Conservation (phyloP, 2,888 invertebrate genomes). For the Parnassius apollo region DNA sequence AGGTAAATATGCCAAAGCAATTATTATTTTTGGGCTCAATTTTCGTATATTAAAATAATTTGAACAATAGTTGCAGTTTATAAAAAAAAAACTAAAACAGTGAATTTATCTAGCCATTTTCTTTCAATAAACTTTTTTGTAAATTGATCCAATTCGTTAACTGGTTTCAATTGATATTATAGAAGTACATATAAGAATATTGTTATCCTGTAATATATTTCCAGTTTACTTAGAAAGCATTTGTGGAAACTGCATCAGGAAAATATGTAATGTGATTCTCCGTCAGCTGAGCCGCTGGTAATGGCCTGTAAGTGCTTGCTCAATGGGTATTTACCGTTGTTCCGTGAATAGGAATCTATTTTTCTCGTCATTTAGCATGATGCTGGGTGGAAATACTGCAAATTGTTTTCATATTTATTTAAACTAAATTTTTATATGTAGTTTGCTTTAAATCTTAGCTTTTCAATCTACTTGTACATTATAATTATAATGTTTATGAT, state of each 20-base stretch:
- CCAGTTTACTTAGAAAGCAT: slow-evolving; percentile 18
- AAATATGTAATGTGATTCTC: slow-evolving; percentile 25
- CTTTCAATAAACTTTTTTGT: too few species aligned
- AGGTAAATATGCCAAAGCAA: too few species aligned
- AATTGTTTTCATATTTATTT: slow-evolving; percentile 1
- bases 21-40: too few species aligned
- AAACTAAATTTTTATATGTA: not conserved
- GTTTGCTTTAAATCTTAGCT: too few species aligned
- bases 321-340: slow-evolving; percentile 21
- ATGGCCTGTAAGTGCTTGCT: slow-evolving; percentile 25
- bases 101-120: too few species aligned
- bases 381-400: slow-evolving; percentile 1
- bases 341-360: slow-evolving; percentile 22
- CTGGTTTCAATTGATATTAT: too few species aligned
- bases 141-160: too few species aligned
- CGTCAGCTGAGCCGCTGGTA: slow-evolving; percentile 22
- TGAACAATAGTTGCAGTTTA: too few species aligned
- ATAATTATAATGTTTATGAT: too few species aligned
- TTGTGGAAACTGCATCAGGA: slow-evolving; percentile 17
- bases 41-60: too few species aligned
- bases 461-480: too few species aligned
- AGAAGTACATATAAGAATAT: not conserved
- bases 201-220: slow-evolving; percentile 10
- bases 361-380: slow-evolving; percentile 18
- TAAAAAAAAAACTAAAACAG: too few species aligned